Percentiles rank a stretch among this genome's conserved stretches.
These are phyloP conservation scores for Noctuana brunneofusca DNA, from an alignment of 2,888 invertebrate genomes.

Conservation along the genomic window DNA sequence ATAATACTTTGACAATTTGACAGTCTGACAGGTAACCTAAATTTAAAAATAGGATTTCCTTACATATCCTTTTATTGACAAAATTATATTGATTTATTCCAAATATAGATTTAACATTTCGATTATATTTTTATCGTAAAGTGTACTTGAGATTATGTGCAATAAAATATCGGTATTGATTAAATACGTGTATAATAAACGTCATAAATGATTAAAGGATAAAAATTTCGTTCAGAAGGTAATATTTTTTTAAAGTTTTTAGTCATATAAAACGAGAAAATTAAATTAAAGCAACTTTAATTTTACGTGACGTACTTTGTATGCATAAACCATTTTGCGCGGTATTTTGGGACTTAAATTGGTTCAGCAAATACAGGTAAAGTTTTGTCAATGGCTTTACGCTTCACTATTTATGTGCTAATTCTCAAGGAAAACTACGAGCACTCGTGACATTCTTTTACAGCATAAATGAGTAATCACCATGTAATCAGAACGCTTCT, in stretches of 20 bases:
- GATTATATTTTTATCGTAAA: conserved; percentile 16
- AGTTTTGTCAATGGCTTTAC: conserved; percentile 11
- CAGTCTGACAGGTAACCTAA: conserved; percentile 61
- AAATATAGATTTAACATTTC: conserved; percentile 17
- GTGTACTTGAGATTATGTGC: conserved; percentile 50
- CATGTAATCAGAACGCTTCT: background rate
- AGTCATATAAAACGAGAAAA: background rate
- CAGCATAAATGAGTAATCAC: conserved; percentile 2
- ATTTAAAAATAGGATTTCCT: conserved; percentile 36
- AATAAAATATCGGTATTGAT: conserved; percentile 44
- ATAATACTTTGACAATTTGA: conserved; percentile 31
- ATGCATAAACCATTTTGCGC: background rate
- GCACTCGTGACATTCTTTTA: conserved; percentile 19
- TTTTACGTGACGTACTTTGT: conserved; percentile 5
- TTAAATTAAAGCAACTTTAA: background rate
- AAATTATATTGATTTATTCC: conserved; percentile 51
- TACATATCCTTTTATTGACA: conserved; percentile 24
- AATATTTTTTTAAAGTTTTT: conserved; percentile 6
- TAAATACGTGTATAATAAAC: conserved; percentile 34
- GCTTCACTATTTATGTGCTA: conserved; percentile 30
- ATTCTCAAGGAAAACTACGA: conserved; percentile 13
- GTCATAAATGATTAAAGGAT: conserved; percentile 13
- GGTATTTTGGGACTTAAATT: background rate
- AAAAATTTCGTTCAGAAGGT: conserved; percentile 9
- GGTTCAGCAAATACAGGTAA: conserved; percentile 5